A percentile compares a stretch with the other conserved stretches of the same genome.
Conservation (phyloP, 2,797 vertebrate species). For the Enteromius fasciolatus region DNA sequence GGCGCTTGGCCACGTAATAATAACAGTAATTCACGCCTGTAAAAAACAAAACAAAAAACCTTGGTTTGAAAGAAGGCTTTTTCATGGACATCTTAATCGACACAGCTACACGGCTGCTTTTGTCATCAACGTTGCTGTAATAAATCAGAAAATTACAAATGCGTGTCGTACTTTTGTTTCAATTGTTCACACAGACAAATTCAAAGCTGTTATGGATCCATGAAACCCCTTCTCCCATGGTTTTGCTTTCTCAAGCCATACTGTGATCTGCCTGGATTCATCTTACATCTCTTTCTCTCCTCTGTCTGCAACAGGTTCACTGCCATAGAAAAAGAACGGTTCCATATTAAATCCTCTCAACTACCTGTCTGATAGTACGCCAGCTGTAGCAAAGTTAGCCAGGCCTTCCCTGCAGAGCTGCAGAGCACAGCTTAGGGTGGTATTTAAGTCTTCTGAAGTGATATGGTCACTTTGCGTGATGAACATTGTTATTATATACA, state of each 20-base stretch:
- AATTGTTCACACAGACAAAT: constrained; percentile 53
- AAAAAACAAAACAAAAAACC: constrained; percentile 10
- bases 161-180: constrained; percentile 49
- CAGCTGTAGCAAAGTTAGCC: constrained; percentile 57
- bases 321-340: constrained; percentile 59
- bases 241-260: constrained; percentile 60
- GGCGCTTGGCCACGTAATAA: not conserved
- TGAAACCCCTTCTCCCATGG: constrained; percentile 57
- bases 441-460: not conserved
- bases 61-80: constrained; percentile 34
- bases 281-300: constrained; percentile 60
- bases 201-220: constrained; percentile 38
- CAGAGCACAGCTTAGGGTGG: constrained; percentile 16
- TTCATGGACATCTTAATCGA: constrained; percentile 39
- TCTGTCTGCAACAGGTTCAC: constrained; percentile 54
- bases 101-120: constrained; percentile 40
- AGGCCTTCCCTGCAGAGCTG: constrained; percentile 20
- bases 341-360: constrained; percentile 67
- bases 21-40: constrained; percentile 21
- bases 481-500: not conserved
- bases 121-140: constrained; percentile 48
- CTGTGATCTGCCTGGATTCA: constrained; percentile 61
- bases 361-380: constrained; percentile 68
- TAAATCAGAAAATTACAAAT: constrained; percentile 52
- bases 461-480: not conserved